Percentiles rank a stretch among this genome's conserved stretches.
Evolutionary conservation across 2,888 invertebrate genomes (phyloP).

Genomic region (Sminthurinus aureus): DNA sequence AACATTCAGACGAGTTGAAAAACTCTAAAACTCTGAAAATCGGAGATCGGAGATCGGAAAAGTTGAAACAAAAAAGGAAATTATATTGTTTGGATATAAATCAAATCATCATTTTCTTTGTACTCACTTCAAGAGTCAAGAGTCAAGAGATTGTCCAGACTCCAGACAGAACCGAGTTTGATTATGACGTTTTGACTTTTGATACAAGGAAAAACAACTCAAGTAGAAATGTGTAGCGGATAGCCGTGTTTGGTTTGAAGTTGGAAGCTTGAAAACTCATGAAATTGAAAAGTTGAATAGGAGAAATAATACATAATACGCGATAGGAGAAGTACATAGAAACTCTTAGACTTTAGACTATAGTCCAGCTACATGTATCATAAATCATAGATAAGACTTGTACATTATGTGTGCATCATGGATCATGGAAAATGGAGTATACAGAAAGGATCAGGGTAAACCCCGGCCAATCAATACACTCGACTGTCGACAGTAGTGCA

Average conservation of each 20-base stretch:
- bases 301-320: background rate
- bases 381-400: background rate
- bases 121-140: background rate
- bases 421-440: background rate
- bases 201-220: background rate
- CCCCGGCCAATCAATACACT: background rate
- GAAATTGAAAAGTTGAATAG: constrained; percentile 1
- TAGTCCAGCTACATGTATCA: too few relatives aligned
- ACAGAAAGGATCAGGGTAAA: constrained; percentile 1
- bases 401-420: background rate
- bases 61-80: background rate
- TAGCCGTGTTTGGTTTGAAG: too few relatives aligned
- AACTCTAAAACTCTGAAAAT: background rate
- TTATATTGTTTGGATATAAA: background rate
- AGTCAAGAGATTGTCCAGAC: background rate
- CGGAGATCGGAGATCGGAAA: background rate
- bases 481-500: too few relatives aligned
- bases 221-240: background rate
- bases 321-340: background rate
- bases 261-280: too few relatives aligned
- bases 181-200: too few relatives aligned
- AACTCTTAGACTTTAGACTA: background rate
- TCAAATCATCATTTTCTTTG: background rate
- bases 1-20: background rate
- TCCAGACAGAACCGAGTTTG: too few relatives aligned